Evolutionary conservation across 2,113 vertebrate species (phyloP), one percentile per base, ranked within the genome.

Genomic region (Petroica traversi): DNA sequence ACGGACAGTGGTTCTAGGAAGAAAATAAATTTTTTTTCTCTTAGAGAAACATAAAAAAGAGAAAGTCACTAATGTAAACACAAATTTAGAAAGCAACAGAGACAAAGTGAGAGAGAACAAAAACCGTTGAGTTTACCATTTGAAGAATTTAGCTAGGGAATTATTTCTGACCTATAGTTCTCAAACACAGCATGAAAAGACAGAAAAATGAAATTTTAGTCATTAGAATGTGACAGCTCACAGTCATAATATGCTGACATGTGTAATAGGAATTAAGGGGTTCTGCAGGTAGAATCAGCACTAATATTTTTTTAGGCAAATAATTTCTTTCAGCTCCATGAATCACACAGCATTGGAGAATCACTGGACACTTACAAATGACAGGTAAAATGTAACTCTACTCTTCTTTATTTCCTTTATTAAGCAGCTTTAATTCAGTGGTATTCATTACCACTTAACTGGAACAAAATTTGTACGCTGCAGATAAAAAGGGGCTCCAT

Each of bases 211-310:
- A 97, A 97, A 97, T 97, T 97, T 97, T 96, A 95, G 78, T 97
- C 96, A 95, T 98, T 97, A 97, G 96, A 97, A 97, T 95, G 92
- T 98, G 98, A 98, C 97, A 96, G 93, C 88, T 97, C 59, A 81
- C 93, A 97, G 97, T 97, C 98, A 97, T 93, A 97, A 97, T 97
- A 98, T 97, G 95, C 97, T 97, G 97, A 98, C 97, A 96, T 63
- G 79, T 96, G 95, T 96, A 97, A 96, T 41, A 1, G 92, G 95
- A 97, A 98, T 97, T 97, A 98, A 98, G 94, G 96, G 84, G 55
- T 94, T 96, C 93, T 86, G 75, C 93, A 87, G 59, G 85, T 34
- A 73, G 95, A 95, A 95, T 86, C 64, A 97, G 92, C 51, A 52
- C 68, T 96, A 69, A 93, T 93, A 95, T 95, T 95, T 95, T 97